Evolutionary conservation across 1,140 invertebrate genomes (phyloP).

Genomic region (Drosophila guanche): DNA sequence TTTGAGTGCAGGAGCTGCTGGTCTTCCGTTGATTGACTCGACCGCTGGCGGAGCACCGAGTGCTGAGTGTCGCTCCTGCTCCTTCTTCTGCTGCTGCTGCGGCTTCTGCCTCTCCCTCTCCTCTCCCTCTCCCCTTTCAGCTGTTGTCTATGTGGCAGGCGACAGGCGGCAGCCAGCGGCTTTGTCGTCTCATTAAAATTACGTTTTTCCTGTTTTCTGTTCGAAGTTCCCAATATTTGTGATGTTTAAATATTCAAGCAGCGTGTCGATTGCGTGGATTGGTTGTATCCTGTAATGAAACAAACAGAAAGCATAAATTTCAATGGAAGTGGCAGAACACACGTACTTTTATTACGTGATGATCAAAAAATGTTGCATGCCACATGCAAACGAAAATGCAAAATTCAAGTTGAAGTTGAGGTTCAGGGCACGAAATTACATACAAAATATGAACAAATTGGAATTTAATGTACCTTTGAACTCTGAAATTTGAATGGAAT

Average conservation of each 20-base stretch:
- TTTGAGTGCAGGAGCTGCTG: constrained; percentile 11
- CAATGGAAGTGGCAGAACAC: no score
- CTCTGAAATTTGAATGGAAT: no score
- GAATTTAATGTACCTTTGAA: no score
- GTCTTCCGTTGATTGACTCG: constrained; percentile 28
- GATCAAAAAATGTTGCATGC: constrained; percentile 26
- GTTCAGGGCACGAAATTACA: constrained; percentile 17
- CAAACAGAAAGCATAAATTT: constrained; percentile 8
- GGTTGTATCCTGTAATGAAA: constrained; percentile 54
- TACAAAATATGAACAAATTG: neutral
- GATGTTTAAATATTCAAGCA: constrained; percentile 49
- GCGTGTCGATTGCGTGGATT: constrained; percentile 16
- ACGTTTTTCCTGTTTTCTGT: constrained; percentile 4
- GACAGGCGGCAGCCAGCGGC: constrained; percentile 6
- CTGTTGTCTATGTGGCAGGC: constrained; percentile 46
- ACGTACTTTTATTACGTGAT: neutral
- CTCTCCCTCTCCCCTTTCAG: constrained; percentile 31
- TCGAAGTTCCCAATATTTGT: constrained; percentile 9
- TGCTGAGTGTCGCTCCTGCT: neutral
- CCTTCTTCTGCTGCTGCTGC: constrained; percentile 9
- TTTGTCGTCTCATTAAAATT: constrained; percentile 69
- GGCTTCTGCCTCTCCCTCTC: constrained; percentile 9
- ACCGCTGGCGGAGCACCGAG: neutral
- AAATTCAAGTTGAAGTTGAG: constrained; percentile 9
- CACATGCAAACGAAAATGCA: constrained; percentile 39